These are phyloP conservation scores for Hanleya hanleyi DNA, from an alignment of 2,888 invertebrate species.

Conservation along the genomic window DNA sequence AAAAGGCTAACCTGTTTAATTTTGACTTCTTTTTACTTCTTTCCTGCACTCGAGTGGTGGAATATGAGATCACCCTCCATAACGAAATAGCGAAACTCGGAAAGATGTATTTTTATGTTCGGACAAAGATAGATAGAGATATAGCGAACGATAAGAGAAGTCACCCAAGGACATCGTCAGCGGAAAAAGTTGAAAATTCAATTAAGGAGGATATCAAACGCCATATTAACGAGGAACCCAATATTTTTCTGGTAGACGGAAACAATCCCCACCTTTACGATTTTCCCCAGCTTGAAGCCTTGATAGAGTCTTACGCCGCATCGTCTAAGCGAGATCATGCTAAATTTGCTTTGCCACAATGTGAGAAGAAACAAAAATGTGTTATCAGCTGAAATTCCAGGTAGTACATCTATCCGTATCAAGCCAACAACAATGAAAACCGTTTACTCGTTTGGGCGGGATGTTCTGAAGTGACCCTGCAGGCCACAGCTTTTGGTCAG, in stretches of 20 bases:
- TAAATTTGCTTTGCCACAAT: no score
- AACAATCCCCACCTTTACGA: not conserved
- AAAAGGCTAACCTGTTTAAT: conserved; percentile 18
- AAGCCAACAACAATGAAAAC: no score
- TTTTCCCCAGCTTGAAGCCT: not conserved
- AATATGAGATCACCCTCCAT: conserved; percentile 3
- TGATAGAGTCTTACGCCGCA: not conserved
- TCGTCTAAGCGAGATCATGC: no score
- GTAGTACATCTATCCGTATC: no score
- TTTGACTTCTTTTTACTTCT: conserved; percentile 23
- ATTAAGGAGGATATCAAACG: not conserved
- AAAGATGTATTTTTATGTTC: conserved; percentile 16
- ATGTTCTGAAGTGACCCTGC: no score
- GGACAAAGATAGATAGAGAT: conserved; percentile 13
- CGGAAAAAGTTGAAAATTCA: not conserved
- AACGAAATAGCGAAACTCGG: conserved; percentile 4
- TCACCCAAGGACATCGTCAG: conserved; percentile 4
- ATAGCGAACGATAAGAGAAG: not conserved
- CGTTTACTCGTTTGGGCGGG: no score
- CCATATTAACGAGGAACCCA: not conserved
- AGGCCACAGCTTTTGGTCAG: no score
- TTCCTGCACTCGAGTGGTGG: conserved; percentile 15
- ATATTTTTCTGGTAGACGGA: conserved; percentile 10
- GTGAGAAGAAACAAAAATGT: no score
- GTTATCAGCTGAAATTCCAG: no score